phyloP scores from a whole-genome alignment of 2,113 vertebrate species.

The Prionailurus bengalensis region DNA sequence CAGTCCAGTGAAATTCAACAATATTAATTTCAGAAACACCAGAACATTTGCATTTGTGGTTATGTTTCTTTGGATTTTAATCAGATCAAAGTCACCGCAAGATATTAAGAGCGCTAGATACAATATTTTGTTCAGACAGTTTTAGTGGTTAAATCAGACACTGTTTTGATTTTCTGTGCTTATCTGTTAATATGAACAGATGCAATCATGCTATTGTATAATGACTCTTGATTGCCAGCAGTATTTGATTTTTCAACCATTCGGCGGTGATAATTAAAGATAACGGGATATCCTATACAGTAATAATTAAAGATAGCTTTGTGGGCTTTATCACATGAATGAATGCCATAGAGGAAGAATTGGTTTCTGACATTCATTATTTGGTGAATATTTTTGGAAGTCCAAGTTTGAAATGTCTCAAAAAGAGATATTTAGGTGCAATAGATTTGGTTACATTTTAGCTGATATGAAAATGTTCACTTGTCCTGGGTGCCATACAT shows the following conservation, averaged over 20 bases:
- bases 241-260: slow-evolving; percentile 89
- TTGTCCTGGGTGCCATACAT: not conserved
- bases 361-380: slow-evolving; percentile 76
- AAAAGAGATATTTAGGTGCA: slow-evolving; percentile 74
- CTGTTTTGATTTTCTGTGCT: slow-evolving; percentile 89
- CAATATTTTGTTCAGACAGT: slow-evolving; percentile 90
- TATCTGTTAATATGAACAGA: slow-evolving; percentile 91
- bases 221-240: slow-evolving; percentile 90
- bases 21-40: slow-evolving; percentile 87
- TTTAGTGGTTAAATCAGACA: slow-evolving; percentile 88
- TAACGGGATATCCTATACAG: slow-evolving; percentile 87
- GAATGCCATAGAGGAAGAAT: slow-evolving; percentile 79
- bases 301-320: slow-evolving; percentile 89
- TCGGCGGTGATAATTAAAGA: slow-evolving; percentile 90
- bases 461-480: slow-evolving; percentile 39
- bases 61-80: slow-evolving; percentile 90
- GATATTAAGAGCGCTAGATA: slow-evolving; percentile 89
- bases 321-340: slow-evolving; percentile 82
- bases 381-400: slow-evolving; percentile 70
- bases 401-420: slow-evolving; percentile 65
- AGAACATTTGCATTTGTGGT: slow-evolving; percentile 89
- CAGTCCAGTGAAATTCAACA: slow-evolving; percentile 86
- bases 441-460: slow-evolving; percentile 25
- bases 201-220: slow-evolving; percentile 90
- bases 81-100: slow-evolving; percentile 89